Evolutionary conservation across 2,888 invertebrate species (phyloP).

Genomic region (Allolobophora icterica): DNA sequence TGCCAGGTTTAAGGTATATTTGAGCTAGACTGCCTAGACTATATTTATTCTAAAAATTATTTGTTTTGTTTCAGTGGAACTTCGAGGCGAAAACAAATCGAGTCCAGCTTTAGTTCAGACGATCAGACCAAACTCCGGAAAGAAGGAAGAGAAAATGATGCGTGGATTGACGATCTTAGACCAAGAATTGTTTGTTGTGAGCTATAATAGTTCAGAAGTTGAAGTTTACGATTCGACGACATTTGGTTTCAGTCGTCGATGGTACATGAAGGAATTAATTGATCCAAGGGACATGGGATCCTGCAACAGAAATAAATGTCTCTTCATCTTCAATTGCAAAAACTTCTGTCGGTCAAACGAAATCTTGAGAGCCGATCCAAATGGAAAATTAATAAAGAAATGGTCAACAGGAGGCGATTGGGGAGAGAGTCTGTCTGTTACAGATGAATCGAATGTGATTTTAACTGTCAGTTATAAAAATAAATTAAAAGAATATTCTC

Average conservation of each 20-base stretch:
- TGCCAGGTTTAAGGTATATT: too few relatives aligned
- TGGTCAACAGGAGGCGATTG: neutral
- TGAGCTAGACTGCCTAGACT: too few relatives aligned
- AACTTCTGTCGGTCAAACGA: neutral
- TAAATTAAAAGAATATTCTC: neutral
- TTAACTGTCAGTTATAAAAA: neutral
- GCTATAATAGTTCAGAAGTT: neutral
- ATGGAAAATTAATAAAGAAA: neutral
- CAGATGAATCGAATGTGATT: neutral
- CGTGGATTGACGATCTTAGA: neutral
- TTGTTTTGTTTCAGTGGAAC: neutral
- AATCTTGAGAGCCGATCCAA: neutral
- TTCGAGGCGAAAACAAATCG: neutral
- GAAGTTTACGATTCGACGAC: neutral
- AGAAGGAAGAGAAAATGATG: neutral
- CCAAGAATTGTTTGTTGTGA: neutral
- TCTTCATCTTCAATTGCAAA: neutral
- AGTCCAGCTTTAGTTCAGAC: neutral
- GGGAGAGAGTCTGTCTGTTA: neutral
- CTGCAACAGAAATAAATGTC: neutral
- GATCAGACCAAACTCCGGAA: neutral
- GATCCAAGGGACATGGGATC: neutral
- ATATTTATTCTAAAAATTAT: neutral
- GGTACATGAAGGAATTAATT: neutral
- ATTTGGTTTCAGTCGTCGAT: neutral